A percentile compares a stretch with the other conserved stretches of the same genome.
These are phyloP conservation scores for Aulostomus chinensis DNA, from an alignment of 2,797 vertebrate genomes.

Conservation along the genomic window DNA sequence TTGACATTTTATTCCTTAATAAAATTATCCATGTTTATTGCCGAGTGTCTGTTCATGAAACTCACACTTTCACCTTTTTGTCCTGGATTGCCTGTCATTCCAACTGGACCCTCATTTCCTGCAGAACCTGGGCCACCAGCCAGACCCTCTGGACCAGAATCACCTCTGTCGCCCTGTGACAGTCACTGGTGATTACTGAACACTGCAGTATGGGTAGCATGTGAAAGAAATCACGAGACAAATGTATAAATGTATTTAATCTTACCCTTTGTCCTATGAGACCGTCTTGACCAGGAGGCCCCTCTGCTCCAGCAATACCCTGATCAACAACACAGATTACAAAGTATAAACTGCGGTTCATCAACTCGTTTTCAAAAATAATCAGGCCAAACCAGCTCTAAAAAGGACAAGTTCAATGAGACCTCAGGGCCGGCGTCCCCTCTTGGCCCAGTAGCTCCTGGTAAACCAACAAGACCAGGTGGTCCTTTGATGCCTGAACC, in stretches of 20 bases:
- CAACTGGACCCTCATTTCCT: constrained; percentile 90
- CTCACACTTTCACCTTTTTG: constrained; percentile 88
- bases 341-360: neutral
- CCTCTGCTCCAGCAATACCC: constrained; percentile 90
- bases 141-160: constrained; percentile 88
- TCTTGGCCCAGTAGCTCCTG: constrained; percentile 87
- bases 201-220: too few relatives aligned
- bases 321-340: constrained; percentile 51
- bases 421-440: constrained; percentile 94
- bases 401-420: too few relatives aligned
- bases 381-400: neutral
- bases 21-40: too few relatives aligned
- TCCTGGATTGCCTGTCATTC: constrained; percentile 87
- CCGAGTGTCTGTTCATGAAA: constrained; percentile 7
- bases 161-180: constrained; percentile 90
- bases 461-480: constrained; percentile 84
- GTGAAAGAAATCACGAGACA: neutral
- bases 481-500: constrained; percentile 90
- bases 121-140: constrained; percentile 86
- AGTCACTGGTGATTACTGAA: too few relatives aligned
- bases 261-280: constrained; percentile 89
- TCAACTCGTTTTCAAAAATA: neutral
- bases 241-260: neutral
- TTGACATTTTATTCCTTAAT: too few relatives aligned
- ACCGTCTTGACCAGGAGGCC: constrained; percentile 90